These are phyloP conservation scores for Glaucopsyche alexis DNA, from an alignment of 2,888 invertebrate species.

Conservation along the genomic window DNA sequence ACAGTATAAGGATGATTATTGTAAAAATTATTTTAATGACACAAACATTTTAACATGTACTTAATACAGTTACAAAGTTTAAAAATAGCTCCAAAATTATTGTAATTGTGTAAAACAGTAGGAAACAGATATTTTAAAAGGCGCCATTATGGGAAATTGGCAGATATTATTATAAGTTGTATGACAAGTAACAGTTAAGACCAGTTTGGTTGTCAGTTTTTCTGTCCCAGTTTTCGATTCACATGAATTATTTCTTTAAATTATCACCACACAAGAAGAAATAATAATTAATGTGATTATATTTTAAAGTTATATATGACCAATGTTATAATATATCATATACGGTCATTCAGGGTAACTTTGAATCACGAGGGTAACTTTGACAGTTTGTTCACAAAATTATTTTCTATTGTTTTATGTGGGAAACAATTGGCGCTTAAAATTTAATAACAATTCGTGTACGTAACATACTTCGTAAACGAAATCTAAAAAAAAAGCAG, in stretches of 20 bases:
- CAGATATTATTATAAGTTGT: not conserved
- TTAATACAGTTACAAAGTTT: not conserved
- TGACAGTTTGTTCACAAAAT: too few relatives aligned
- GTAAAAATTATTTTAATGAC: too few relatives aligned
- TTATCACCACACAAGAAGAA: slow-evolving; percentile 20
- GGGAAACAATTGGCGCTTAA: too few relatives aligned
- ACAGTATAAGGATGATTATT: too few relatives aligned
- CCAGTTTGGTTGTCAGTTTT: slow-evolving; percentile 11
- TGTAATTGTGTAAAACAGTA: not conserved
- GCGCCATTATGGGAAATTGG: not conserved
- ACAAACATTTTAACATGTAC: too few relatives aligned
- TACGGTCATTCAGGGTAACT: too few relatives aligned
- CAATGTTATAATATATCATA: not conserved
- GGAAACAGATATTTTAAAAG: not conserved
- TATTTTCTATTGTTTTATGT: too few relatives aligned
- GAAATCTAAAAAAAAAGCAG: too few relatives aligned
- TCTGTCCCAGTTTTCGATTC: slow-evolving; percentile 33
- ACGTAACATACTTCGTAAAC: too few relatives aligned
- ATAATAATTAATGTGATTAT: not conserved
- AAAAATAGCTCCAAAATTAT: not conserved
- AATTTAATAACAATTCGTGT: too few relatives aligned
- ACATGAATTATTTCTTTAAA: slow-evolving; percentile 29
- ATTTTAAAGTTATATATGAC: not conserved
- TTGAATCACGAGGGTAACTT: too few relatives aligned
- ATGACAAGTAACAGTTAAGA: not conserved